Evolutionary conservation across 2,797 vertebrate genomes (phyloP), one percentile per base, ranked within the genome.

Genomic region (Harpagifer antarcticus): DNA sequence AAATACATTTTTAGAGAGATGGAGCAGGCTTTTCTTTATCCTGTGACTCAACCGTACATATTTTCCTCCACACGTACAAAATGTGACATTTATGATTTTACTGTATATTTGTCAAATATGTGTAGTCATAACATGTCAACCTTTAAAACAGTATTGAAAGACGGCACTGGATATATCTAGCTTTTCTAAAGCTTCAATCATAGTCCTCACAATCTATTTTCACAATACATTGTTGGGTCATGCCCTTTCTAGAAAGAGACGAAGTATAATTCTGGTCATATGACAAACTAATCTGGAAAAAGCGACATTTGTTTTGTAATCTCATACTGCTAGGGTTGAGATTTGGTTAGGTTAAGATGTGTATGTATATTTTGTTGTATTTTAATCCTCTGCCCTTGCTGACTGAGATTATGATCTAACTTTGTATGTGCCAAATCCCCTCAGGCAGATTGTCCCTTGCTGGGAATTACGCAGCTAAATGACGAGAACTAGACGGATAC

Each of bases 381-480:
- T 56, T 78, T 72, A 56, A 72, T 69, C 55, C 72, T 60, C 33
- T 83, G 70, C 52, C 53, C 56, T 82, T 43, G 14, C 62, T 74
- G 76, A 73, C 48, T 73, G 62, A 76, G 70, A 88, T 89, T 83
- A 83, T 62, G 59, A 74, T 83, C 64, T 47, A 63, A 81, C 47
- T 70, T 81, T 83, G 75, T 47, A 74, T 82, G 68, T 71, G 60
- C 71, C 68, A 90, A 78, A 89, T 84, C 81, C 84, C 80, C 69
- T 76, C 71, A 40, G 83, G 84, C 83, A 78, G 85, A 84, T 81
- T 20, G 57, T 90, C 78, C 66, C 81, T 74, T 67, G 82, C 79
- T 79, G 84, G 85, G 86, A 89, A 85, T 87, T 84, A 89, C 10
- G 16, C 72, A 60, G 72, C 67, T 79, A 88, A 86, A 89, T 86